Evolutionary conservation across 2,888 invertebrate genomes (phyloP), one percentile per base, ranked within the genome.

Genomic region (Tiliacea aurago): DNA sequence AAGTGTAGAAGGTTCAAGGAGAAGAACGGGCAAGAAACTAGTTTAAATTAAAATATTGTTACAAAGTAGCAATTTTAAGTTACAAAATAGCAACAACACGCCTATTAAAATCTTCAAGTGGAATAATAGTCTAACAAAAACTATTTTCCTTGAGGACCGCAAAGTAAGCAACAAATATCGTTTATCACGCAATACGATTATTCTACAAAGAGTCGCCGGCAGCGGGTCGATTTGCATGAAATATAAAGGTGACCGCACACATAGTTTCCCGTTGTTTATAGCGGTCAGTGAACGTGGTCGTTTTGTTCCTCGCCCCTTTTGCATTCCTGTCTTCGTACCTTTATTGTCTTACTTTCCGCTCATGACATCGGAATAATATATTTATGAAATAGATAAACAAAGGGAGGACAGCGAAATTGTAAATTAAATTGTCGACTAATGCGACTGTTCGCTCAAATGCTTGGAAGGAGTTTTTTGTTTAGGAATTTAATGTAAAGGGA

Each of bases 271-370:
- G 89, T 95, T 95, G 95, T 96, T 96, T 96, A 95, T 95, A 89
- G 94, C 96, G 96, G 96, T 95, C 95, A 94, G 91, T 86, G 89
- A 86, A 89, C 87, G 90, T 84, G 90, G 88, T 90, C 88, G 91
- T 92, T 92, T 91, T 92, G 92, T 93, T 90, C 88, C 86, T 86
- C 90, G 88, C 93, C 93, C 93, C 91, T 91, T 92, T 91, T 88
- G 92, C 95, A 95, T 96, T 95, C 95, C 95, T 92, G 93, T 93
- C 93, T 94, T 93, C 92, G 90, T 91, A 91, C 94, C 95, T 94
- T 95, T 95, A 95, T 95, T 95, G 95, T 95, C 94, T 95, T 96
- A 93, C 94, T 94, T 95, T 92, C 94, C 94, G 94, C 92, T 94
- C 92, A 93, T 93, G 93, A 94, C 92, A 91, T 87, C 87, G 87